Base-by-base conservation (phyloP, 2,113 vertebrate genomes). In the Dipodomys spectabilis region DNA sequence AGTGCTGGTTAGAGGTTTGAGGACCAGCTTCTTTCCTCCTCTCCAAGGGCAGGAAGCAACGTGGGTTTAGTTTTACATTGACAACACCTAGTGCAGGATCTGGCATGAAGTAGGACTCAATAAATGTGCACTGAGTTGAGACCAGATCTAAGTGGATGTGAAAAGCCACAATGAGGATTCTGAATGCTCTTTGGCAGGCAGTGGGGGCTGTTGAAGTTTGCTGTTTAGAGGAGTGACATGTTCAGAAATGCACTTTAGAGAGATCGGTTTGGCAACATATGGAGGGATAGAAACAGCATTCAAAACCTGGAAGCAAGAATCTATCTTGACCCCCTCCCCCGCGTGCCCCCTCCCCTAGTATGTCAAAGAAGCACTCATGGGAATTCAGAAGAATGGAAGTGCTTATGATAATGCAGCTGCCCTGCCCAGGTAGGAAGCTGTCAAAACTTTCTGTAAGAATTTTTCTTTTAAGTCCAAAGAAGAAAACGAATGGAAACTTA, bases 131-230 rank as follows among this genome's bases (percentile, higher is more conserved):
- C 67, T 90, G 95, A 82, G 79, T 94, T 96, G 96, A 96, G 82
- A 96, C 95, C 85, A 83, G 92, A 93, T 90, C 93, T 97, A 97
- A 97, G 93, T 96, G 92, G 88, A 96, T 95, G 95, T 97, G 97
- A 97, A 96, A 96, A 95, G 95, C 93, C 94, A 22, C 23, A 90
- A 93, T 92, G 65, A 80, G 90, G 93, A 93, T 77, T 88, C 96
- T 92, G 88, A 79, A 94, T 0, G 67, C 53, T 83, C 82, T 92
- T 88, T 92, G 94, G 86, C 95, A 94, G 96, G 86, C 80, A 88
- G 49, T n/a, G 86, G 79, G 90, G 93, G 93, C 82, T 9, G 4
- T 44, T 60, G 65, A 93, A 88, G 92, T 75, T 95, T 88, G 65
- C 60, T 87, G 71, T 82, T 90, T 45, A 5, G 62, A 67, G 85